Conservation (phyloP, 2,797 vertebrate species). For the Xiphophorus birchmanni region DNA sequence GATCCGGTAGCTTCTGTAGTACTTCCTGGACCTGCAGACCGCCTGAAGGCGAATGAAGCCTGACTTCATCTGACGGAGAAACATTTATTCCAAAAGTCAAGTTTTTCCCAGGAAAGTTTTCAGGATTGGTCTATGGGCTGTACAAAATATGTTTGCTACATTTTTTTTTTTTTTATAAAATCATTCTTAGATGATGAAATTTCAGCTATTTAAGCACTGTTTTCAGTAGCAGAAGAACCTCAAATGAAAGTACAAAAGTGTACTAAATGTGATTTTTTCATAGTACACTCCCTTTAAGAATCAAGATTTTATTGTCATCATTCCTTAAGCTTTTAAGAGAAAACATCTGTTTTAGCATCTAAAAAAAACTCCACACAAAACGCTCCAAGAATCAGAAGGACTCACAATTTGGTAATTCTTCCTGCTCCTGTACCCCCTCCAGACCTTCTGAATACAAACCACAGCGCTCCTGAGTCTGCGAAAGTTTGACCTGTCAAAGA, state of each 20-base stretch:
- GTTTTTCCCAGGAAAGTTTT: background rate
- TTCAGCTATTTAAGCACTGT: too few species aligned
- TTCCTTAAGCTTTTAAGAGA: background rate
- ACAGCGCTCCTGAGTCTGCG: constrained; percentile 86
- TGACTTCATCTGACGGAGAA: constrained; percentile 85
- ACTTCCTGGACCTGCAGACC: constrained; percentile 87
- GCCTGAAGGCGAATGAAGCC: constrained; percentile 95
- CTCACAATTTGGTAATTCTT: constrained; percentile 89
- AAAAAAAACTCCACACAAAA: background rate
- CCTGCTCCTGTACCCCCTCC: constrained; percentile 90
- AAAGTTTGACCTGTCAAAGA: constrained; percentile 83
- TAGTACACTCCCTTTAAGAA: background rate
- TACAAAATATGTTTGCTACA: too few species aligned
- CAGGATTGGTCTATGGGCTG: background rate
- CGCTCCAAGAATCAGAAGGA: constrained; percentile 12
- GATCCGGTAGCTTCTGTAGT: constrained; percentile 83
- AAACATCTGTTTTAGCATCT: background rate
- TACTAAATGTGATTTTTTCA: background rate
- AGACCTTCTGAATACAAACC: constrained; percentile 89
- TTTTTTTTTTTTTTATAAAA: too few species aligned
- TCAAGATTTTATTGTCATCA: background rate
- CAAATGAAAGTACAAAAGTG: too few species aligned
- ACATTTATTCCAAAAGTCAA: background rate
- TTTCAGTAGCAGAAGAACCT: too few species aligned
- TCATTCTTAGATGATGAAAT: too few species aligned